Conservation (phyloP, 2,797 vertebrate genomes). For the Sorex maritimensis region DNA sequence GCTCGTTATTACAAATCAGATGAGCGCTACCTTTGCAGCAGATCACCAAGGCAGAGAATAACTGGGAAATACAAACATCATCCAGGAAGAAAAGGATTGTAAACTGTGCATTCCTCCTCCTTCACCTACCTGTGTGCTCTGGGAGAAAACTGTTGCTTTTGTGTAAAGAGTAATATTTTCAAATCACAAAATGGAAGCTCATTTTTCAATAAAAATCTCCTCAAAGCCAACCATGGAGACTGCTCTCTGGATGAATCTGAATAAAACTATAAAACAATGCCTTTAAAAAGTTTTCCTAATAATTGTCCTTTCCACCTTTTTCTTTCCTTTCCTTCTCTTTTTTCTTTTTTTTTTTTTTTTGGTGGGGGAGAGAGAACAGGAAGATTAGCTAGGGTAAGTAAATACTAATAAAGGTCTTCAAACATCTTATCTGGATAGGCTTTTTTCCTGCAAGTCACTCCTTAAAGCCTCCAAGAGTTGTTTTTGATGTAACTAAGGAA, state of each 20-base stretch:
- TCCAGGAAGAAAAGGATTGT: constrained; percentile 41
- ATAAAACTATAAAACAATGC: constrained; percentile 18
- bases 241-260: constrained; percentile 6
- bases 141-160: not conserved
- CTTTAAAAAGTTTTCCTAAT: no score
- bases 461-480: constrained; percentile 29
- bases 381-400: constrained; percentile 58
- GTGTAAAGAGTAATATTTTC: not conserved
- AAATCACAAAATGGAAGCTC: not conserved
- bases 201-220: not conserved
- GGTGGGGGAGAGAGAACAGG: not conserved
- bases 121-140: not conserved
- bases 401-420: constrained; percentile 71
- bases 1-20: constrained; percentile 61
- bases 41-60: not conserved
- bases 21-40: not conserved
- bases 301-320: no score
- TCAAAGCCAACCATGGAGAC: constrained; percentile 16
- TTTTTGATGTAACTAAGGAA: constrained; percentile 43
- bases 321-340: not conserved
- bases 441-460: constrained; percentile 21
- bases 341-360: not conserved
- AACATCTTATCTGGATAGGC: constrained; percentile 63
- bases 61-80: constrained; percentile 20
- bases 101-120: not conserved